Conservation (phyloP, 2,888 invertebrate species). For the Pheosia gnoma region DNA sequence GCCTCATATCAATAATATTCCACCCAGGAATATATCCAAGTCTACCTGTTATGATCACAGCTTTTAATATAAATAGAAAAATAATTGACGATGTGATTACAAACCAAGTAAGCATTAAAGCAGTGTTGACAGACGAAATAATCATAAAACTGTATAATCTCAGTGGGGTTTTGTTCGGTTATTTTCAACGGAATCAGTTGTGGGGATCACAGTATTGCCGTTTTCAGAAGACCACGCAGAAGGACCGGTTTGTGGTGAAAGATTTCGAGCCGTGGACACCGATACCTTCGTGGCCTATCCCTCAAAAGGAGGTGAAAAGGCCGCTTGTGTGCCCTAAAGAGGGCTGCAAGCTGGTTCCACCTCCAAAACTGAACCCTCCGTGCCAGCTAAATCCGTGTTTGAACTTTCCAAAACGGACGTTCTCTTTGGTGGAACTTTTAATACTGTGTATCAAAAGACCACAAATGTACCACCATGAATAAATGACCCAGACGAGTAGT, state of each 20-base stretch:
- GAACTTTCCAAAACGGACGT: constrained; percentile 51
- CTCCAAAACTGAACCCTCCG: constrained; percentile 36
- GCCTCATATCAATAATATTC: neutral
- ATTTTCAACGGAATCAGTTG: constrained; percentile 1
- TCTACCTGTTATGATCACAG: neutral
- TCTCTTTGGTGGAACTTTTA: constrained; percentile 31
- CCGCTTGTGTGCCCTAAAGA: constrained; percentile 55
- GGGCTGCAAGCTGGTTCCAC: constrained; percentile 53
- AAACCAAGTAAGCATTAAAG: neutral
- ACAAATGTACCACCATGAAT: neutral
- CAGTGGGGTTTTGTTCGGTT: constrained; percentile 15
- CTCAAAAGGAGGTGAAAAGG: constrained; percentile 39
- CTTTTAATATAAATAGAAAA: neutral
- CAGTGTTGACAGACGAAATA: constrained; percentile 24
- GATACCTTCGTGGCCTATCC: constrained; percentile 65
- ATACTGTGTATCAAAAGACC: neutral
- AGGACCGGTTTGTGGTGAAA: constrained; percentile 34
- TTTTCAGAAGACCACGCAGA: neutral
- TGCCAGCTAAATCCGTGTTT: constrained; percentile 50
- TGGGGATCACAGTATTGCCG: neutral
- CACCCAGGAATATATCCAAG: constrained; percentile 11
- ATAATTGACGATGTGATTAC: neutral
- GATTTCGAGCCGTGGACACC: constrained; percentile 69
- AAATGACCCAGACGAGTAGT: neutral
- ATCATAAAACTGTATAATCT: constrained; percentile 21